These are phyloP conservation scores for Molorchus minor DNA, from an alignment of 2,888 invertebrate species.

Conservation along the genomic window DNA sequence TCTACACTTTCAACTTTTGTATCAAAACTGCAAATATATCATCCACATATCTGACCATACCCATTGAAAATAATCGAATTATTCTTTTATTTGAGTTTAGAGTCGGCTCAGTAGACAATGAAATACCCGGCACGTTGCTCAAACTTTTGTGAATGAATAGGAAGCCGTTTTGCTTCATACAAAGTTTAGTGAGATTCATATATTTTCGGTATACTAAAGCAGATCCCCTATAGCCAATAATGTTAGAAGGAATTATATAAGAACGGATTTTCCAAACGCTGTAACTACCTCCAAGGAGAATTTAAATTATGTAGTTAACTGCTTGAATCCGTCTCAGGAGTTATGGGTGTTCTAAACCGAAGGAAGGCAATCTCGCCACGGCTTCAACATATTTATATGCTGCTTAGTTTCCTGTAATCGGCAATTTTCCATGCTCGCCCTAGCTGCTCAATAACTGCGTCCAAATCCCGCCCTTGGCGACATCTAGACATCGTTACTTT, in stretches of 20 bases:
- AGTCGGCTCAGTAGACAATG: no score
- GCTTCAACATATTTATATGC: constrained; percentile 56
- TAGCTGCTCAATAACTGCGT: constrained; percentile 55
- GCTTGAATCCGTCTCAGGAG: constrained; percentile 30
- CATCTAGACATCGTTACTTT: constrained; percentile 58
- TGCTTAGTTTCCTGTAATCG: constrained; percentile 58
- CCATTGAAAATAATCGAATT: no score
- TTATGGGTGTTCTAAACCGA: constrained; percentile 30
- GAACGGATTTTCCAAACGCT: no score
- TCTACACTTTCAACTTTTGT: no score
- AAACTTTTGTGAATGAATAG: neutral
- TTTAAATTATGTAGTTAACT: constrained; percentile 48
- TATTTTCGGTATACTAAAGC: neutral
- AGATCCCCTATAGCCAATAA: neutral
- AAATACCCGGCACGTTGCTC: neutral
- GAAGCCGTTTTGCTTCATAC: neutral
- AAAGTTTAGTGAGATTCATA: neutral
- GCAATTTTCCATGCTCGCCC: constrained; percentile 58
- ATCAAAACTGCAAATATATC: no score
- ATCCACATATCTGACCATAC: no score
- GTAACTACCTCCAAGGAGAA: constrained; percentile 41
- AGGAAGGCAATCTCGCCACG: constrained; percentile 46
- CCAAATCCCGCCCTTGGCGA: constrained; percentile 57
- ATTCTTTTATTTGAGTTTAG: no score
- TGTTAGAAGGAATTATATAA: no score